Evolutionary conservation across 2,888 invertebrate species (phyloP), one percentile per base, ranked within the genome.

Genomic region (Apomyelois bistriatella): DNA sequence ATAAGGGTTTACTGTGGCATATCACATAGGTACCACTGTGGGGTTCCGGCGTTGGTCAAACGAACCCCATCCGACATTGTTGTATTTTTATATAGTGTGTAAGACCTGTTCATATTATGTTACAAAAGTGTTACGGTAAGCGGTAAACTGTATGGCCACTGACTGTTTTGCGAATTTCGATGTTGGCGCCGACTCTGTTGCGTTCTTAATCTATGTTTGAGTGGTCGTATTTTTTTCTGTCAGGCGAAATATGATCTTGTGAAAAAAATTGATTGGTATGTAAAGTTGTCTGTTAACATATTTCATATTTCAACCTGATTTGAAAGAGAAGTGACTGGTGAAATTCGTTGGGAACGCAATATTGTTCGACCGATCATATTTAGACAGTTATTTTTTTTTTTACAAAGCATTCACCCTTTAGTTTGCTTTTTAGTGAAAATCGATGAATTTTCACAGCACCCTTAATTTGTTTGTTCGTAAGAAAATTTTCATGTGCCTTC

Each of bases 401-500:
- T 36, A 36, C 12, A 37, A 16, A 28, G 22, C 28, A 50, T 35
- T 46, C 22, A 52, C 36, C 16, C 49, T 32, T 52, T 13, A n/a
- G 48, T 53, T 56, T 53, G 52, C 53, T 53, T 56, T 52, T 48
- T 53, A 42, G 30, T 51, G 46, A 38, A 47, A 53, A 48, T 53
- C 32, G 28, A 42, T 5, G 13, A 47, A 57, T 64, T 54, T 58
- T 58, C 55, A 66, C 68, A 66, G 71, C 70, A 68, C 64, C 68
- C 64, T 71, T 67, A 64, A 60, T 70, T 83, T 70, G 78, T 89
- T 86, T 83, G 73, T 86, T 86, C 77, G 66, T 87, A 89, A 86
- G 83, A 77, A 35, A 82, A 81, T 77, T 86, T 88, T 84, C 89
- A 90, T 89, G 90, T 90, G 90, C 90, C 90, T 90, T 90, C 85